phyloP scores from a whole-genome alignment of 2,113 vertebrate genomes.

The Todiramphus saurophagus region DNA sequence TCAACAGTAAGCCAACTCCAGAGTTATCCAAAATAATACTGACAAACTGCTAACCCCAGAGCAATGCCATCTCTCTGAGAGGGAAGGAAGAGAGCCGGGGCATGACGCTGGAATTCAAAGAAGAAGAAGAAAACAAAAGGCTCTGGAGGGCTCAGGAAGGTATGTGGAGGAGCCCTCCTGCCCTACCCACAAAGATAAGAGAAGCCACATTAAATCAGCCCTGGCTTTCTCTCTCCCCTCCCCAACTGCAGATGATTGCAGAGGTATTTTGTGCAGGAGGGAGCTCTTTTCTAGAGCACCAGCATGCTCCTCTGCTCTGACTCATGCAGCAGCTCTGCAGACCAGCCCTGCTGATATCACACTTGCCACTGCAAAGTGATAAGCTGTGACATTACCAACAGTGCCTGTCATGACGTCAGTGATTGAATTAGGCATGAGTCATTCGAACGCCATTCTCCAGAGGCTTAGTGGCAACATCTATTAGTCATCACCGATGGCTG shows the following conservation, averaged over 20 bases:
- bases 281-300: slow-evolving; percentile 40
- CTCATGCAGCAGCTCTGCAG: slow-evolving; percentile 28
- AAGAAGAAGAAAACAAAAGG: slow-evolving; percentile 44
- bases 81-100: background rate
- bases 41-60: slow-evolving; percentile 52
- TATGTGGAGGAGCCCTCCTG: slow-evolving; percentile 39
- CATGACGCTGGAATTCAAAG: slow-evolving; percentile 25
- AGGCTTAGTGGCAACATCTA: slow-evolving; percentile 32
- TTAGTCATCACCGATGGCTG: slow-evolving; percentile 30
- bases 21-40: slow-evolving; percentile 36
- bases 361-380: slow-evolving; percentile 43
- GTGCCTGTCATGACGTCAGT: slow-evolving; percentile 53
- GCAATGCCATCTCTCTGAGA: background rate
- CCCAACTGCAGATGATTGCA: slow-evolving; percentile 36
- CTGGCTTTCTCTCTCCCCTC: background rate
- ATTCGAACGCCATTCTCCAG: slow-evolving; percentile 12
- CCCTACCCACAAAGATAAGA: slow-evolving; percentile 49
- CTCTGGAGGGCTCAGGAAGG: slow-evolving; percentile 38
- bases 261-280: slow-evolving; percentile 49
- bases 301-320: slow-evolving; percentile 12
- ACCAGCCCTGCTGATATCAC: slow-evolving; percentile 38
- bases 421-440: slow-evolving; percentile 56
- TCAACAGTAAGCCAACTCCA: background rate
- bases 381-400: slow-evolving; percentile 55
- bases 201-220: slow-evolving; percentile 21